Evolutionary conservation across 2,113 vertebrate species (phyloP), one percentile per base, ranked within the genome.

Genomic region (Osmerus eperlanus): DNA sequence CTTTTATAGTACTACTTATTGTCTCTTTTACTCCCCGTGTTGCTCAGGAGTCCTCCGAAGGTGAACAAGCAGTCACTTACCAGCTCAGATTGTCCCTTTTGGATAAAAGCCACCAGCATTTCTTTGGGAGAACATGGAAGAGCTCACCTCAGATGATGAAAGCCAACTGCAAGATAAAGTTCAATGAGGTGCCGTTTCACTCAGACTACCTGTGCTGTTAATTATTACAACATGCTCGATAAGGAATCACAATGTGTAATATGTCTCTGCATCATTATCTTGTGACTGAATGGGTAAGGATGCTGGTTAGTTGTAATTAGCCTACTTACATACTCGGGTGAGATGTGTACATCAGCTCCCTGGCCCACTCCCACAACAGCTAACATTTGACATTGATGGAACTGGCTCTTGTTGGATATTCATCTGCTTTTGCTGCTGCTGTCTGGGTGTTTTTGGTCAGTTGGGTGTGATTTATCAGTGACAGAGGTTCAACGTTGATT

Each of bases 61-160:
- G 58, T 19, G 73, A 78, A 15, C 76, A 55, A 0, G 84, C 87
- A 12, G 65, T 84, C 3, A 87, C 85, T 14, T 96, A 90, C 84
- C 94, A 98, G 79, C 88, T 99, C 41, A 89, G 93, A 0, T 85
- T 94, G 61, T 92, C 95, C 11, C 90, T 99, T 16, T 97, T 96
- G 0, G 96, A 99, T 0, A 59, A 87, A 65, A 86, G 88, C 23
- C 92, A 93, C 78, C 94, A 84, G 72, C 93, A 93, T 68, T 98
- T 97, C 88, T 98, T 99, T 0, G 96, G 96, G 69, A 94, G 83
- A 84, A 99, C 96, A 0, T 97, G 95, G 96, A 96, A 74, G 83
- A 96, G 93, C 25, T 0, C 67, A 0, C 4, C 58, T 3, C 85
- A 85, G 77, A 87, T 79, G 1, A 80, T 88, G 16, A 84, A 81